Base-by-base conservation (phyloP, 2,797 vertebrate species). In the Macropus fuliginosus region DNA sequence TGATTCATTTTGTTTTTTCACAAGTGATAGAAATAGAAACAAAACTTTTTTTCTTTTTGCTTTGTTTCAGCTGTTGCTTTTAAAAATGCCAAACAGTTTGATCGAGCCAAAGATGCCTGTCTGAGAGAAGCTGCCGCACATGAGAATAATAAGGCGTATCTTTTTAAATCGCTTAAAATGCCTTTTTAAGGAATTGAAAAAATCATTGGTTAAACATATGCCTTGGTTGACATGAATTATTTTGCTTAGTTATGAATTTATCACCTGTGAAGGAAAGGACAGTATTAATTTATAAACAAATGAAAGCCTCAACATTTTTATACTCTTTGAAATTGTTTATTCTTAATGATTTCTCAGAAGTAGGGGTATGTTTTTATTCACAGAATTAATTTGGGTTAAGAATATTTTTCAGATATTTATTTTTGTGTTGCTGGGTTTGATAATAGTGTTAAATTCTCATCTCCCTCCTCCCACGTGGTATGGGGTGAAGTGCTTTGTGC, bases 61-160 rank as follows among this genome's bases (percentile, higher is more conserved):
- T 96, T 94, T 95, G 6, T 98, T 98, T 93, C 97, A 99, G 99
- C 99, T 97, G 99, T 99, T 98, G 99, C 99, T 98, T 99, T 99
- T 98, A 99, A 99, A 98, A 99, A 99, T 96, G 99, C 99, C 92
- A 99, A 99, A 98, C 99, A 99, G 98, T 99, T 99, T 95, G 99
- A 99, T 0, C 99, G 99, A 98, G 99, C 99, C 4, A 99, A 99
- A 98, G 99, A 99, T 59, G 99, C 99, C 52, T 99, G 99, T 97
- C 99, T 99, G 94, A 99, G 99, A 98, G 99, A 99, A 97, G 99
- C 99, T 1, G 99, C 99, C 95, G 99, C 99, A 57, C 99, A 99
- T 96, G 99, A 99, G 81, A 99, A 99, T 97, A 99, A 99, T 96
- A 99, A 99, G 98, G 98, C 99, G 99, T 99, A 99, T 99, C 99